These are phyloP conservation scores for Shargacucullia verbasci DNA, from an alignment of 2,888 invertebrate genomes.

Conservation along the genomic window DNA sequence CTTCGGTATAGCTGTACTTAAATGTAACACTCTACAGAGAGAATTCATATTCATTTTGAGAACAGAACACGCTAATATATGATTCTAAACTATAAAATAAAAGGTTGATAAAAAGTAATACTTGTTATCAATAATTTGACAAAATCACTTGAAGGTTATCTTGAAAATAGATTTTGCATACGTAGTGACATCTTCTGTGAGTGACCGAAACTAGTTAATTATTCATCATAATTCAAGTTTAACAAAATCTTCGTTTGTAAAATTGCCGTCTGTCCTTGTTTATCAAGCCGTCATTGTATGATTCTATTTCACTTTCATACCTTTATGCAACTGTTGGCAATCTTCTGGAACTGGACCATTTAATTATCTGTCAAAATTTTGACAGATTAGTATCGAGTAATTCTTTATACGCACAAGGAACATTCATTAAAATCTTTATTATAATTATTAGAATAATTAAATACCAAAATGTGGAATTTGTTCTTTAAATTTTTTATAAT, in stretches of 20 bases:
- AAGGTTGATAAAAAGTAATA: slow-evolving; percentile 60
- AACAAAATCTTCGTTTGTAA: slow-evolving; percentile 16
- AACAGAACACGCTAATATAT: slow-evolving; percentile 51
- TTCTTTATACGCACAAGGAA: slow-evolving; percentile 27
- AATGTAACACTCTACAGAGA: slow-evolving; percentile 75
- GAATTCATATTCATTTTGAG: slow-evolving; percentile 76
- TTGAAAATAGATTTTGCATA: slow-evolving; percentile 78
- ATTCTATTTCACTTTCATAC: slow-evolving; percentile 32
- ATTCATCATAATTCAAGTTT: no score
- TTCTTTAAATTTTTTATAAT: no score
- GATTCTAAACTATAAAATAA: slow-evolving; percentile 60
- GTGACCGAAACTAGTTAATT: slow-evolving; percentile 58
- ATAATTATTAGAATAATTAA: no score
- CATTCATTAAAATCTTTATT: no score
- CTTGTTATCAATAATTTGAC: slow-evolving; percentile 85
- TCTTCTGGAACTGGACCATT: slow-evolving; percentile 10
- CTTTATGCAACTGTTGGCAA: background rate
- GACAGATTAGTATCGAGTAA: slow-evolving; percentile 29
- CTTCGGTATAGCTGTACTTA: slow-evolving; percentile 75
- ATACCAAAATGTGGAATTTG: no score
- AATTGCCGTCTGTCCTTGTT: no score
- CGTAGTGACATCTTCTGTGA: slow-evolving; percentile 74
- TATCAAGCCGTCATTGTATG: background rate
- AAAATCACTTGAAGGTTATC: slow-evolving; percentile 89
- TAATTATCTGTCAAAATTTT: slow-evolving; percentile 35